Conservation (phyloP, 2,888 invertebrate genomes). For the Drosophila neonasuta region DNA sequence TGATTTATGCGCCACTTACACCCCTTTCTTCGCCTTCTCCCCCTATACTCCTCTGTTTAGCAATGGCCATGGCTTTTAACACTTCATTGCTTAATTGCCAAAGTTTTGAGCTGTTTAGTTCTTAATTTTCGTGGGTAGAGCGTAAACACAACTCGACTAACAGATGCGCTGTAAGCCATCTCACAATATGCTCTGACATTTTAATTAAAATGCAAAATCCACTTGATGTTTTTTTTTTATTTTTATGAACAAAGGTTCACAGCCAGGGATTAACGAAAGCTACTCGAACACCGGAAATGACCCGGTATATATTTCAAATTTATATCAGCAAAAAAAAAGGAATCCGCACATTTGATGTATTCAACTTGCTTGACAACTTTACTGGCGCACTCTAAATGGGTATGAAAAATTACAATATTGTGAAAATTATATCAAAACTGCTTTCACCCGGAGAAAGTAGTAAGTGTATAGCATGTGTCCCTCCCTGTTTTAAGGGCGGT, state of each 20-base stretch:
- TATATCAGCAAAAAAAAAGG: not conserved
- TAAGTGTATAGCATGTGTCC: not conserved
- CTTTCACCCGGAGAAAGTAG: not conserved
- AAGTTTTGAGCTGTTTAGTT: constrained; percentile 38
- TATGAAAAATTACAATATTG: constrained; percentile 32
- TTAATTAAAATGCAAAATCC: not conserved
- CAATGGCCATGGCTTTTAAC: constrained; percentile 17
- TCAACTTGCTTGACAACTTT: not conserved
- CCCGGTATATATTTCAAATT: constrained; percentile 6
- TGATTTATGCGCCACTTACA: constrained; percentile 33
- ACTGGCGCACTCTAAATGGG: not conserved
- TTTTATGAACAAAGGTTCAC: not conserved
- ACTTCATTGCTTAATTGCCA: constrained; percentile 50
- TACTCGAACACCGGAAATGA: constrained; percentile 1
- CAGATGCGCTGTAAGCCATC: constrained; percentile 11
- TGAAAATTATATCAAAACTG: constrained; percentile 33
- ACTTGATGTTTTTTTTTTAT: not conserved
- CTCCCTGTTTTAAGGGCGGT: not conserved
- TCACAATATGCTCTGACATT: not conserved
- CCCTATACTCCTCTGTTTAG: not conserved
- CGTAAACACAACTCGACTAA: constrained; percentile 4
- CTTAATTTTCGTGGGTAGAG: constrained; percentile 18
- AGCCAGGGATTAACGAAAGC: not conserved
- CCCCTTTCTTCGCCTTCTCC: not conserved
- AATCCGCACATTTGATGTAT: not conserved